Percentiles rank a stretch among this genome's conserved stretches.
These are phyloP conservation scores for Echinops telfairi DNA, from an alignment of 2,113 vertebrate species.

Conservation along the genomic window DNA sequence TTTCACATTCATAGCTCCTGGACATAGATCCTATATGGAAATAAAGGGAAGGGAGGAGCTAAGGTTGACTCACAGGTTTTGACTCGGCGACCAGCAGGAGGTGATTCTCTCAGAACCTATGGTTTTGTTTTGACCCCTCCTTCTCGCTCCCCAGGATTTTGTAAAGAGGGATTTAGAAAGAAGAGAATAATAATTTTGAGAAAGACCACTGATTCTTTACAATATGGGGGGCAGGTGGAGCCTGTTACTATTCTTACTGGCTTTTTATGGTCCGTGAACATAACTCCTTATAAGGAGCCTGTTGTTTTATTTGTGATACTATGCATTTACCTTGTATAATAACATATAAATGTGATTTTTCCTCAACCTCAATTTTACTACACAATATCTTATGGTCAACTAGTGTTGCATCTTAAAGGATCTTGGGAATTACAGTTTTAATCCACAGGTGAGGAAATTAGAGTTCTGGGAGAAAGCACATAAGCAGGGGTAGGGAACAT, in stretches of 20 bases:
- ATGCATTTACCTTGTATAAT: neutral
- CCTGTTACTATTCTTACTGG: neutral
- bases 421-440: neutral
- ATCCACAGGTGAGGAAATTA: neutral
- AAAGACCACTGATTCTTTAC: neutral
- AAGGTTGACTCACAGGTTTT: neutral
- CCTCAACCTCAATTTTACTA: neutral
- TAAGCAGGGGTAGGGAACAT: neutral
- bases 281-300: constrained; percentile 20
- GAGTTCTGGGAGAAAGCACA: neutral
- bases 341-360: constrained; percentile 13
- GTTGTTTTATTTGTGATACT: constrained; percentile 41
- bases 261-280: neutral
- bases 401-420: neutral
- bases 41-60: neutral
- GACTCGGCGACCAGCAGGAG: neutral
- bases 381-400: neutral
- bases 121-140: neutral
- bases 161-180: constrained; percentile 1
- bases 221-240: neutral
- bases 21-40: neutral
- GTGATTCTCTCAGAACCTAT: neutral
- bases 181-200: constrained; percentile 53
- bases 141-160: neutral
- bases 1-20: neutral